phyloP scores from a whole-genome alignment of 2,888 invertebrate genomes.

The Adelphocoris suturalis region DNA sequence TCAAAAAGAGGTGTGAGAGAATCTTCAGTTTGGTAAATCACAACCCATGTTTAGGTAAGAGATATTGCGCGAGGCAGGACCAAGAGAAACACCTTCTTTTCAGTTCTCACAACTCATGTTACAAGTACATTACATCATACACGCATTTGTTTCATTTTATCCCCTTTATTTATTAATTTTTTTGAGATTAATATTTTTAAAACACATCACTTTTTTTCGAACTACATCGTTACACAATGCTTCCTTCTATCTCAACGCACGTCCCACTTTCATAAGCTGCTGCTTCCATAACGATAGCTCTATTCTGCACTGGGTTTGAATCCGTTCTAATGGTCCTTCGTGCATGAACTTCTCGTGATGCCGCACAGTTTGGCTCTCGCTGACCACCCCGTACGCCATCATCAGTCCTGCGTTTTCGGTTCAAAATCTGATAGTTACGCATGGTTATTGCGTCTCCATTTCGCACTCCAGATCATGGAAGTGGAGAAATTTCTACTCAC shows the following conservation, averaged over 20 bases:
- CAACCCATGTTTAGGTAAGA: constrained; percentile 96
- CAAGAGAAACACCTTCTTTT: constrained; percentile 52
- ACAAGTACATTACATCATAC: constrained; percentile 52
- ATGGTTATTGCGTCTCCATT: background rate
- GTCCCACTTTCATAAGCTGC: constrained; percentile 70
- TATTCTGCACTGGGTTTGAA: constrained; percentile 69
- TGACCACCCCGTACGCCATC: constrained; percentile 27
- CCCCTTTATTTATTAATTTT: background rate
- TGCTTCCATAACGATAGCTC: constrained; percentile 69
- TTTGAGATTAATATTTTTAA: constrained; percentile 5
- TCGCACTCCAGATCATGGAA: too few species aligned
- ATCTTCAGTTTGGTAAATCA: constrained; percentile 94
- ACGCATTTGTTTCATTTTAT: constrained; percentile 61
- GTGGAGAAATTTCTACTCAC: too few species aligned
- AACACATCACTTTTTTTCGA: constrained; percentile 45
- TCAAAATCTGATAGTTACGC: background rate
- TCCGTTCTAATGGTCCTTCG: constrained; percentile 67
- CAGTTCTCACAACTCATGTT: constrained; percentile 10
- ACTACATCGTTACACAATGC: constrained; percentile 56
- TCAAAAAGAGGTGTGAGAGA: constrained; percentile 92
- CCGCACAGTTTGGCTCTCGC: constrained; percentile 67
- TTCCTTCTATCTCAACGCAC: constrained; percentile 71
- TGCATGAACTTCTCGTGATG: constrained; percentile 66
- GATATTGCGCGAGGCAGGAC: constrained; percentile 66
- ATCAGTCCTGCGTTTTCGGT: background rate